Evolutionary conservation across 2,113 vertebrate species (phyloP).

Genomic region (Narcine bancroftii): DNA sequence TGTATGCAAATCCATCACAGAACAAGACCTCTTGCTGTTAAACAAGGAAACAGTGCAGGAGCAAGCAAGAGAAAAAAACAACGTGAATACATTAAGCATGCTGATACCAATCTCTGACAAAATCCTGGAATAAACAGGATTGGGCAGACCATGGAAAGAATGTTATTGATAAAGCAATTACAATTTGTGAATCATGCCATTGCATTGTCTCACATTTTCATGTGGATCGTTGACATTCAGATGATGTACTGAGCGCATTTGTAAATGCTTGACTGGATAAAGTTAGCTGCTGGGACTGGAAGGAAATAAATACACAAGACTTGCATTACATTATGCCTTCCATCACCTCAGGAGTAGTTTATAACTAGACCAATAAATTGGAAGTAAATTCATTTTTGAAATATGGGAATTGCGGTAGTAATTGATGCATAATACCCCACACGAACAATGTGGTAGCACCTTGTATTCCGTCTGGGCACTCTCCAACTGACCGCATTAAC

Average conservation of each 20-base stretch:
- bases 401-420: background rate
- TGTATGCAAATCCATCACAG: background rate
- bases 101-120: background rate
- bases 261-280: background rate
- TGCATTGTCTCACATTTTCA: background rate
- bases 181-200: background rate
- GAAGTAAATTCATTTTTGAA: background rate
- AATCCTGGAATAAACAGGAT: background rate
- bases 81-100: background rate
- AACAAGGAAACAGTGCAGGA: background rate
- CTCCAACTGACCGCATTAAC: too few species aligned
- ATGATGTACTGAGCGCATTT: background rate
- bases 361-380: background rate
- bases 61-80: background rate
- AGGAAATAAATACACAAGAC: background rate
- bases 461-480: too few species aligned
- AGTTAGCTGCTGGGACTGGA: background rate
- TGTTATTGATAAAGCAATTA: background rate
- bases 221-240: background rate
- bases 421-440: background rate
- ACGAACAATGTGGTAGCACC: background rate
- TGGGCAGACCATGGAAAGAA: background rate
- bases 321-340: background rate
- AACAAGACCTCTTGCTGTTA: background rate
- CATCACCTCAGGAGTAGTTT: background rate